Evolutionary conservation across 2,888 invertebrate genomes (phyloP), one percentile per base, ranked within the genome.

Genomic region (Polydrusus cervinus): DNA sequence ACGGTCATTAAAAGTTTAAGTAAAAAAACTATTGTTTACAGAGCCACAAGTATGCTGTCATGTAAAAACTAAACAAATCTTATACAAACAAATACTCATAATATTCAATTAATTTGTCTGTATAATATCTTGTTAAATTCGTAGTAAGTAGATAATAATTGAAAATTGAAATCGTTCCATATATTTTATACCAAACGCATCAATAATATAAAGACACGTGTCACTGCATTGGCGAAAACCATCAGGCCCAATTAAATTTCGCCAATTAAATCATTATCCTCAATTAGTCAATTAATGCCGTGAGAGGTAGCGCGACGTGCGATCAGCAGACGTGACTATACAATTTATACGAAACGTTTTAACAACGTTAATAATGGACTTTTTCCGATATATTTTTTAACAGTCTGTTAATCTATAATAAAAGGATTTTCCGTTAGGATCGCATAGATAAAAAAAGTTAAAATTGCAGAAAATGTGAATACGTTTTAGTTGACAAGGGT

Each of bases 191-290:
- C 57, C 11, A 16, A 18, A 60, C 16, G 34, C 34, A 34, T 60
- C 18, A 18, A 16, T 18, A 13, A 38, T 16, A 38, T 18, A 60
- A 16, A 60, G 62, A 20, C 62, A 34, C 69, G 64, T 57, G 53
- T 68, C 74, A 69, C 30, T 74, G 34, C 73, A 74, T 14, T 74
- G 57, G 69, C 61, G 62, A 62, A 74, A 67, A 64, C 25, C 68
- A 55, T 60, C 74, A 74, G 69, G 64, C 64, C 55, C 69, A 74
- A 69, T 64, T 74, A 67, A 69, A 74, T 69, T 69, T 55, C 47
- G 55, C 43, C 64, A 74, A 74, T 74, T 74, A 74, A 68, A 49
- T 67, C 68, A 74, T 74, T 74, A 64, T 43, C 69, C 38, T 74
- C 67, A 69, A 74, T 74, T 74, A 69, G 45, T 74, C 67, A 74